Percentiles rank a stretch among this genome's conserved stretches.
phyloP scores from a whole-genome alignment of 1,140 invertebrate genomes.

The Drosophila jambulina region DNA sequence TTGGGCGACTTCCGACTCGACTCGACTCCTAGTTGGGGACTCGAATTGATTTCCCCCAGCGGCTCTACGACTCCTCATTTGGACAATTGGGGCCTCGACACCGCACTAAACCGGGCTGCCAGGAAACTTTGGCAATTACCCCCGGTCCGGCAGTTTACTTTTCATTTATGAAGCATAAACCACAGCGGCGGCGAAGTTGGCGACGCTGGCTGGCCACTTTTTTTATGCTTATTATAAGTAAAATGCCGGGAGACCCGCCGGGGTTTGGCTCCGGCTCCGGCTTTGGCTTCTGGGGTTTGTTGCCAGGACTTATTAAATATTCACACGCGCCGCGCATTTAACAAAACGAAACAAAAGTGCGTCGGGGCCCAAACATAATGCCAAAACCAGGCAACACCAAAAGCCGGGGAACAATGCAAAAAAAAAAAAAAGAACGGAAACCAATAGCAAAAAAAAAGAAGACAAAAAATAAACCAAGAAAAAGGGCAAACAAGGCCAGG shows the following conservation, averaged over 20 bases:
- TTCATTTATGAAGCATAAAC: conserved; percentile 72
- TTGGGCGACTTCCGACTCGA: conserved; percentile 57
- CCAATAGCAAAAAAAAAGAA: conserved; percentile 23
- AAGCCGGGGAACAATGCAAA: conserved; percentile 23
- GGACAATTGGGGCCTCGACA: conserved; percentile 45
- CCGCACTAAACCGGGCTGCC: conserved; percentile 66
- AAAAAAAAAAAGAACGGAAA: conserved; percentile 12
- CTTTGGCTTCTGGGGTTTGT: conserved; percentile 19
- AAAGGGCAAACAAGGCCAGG: conserved; percentile 69
- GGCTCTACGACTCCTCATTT: conserved; percentile 50
- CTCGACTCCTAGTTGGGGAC: conserved; percentile 12
- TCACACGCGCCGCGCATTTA: conserved; percentile 84
- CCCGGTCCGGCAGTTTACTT: conserved; percentile 74
- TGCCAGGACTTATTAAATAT: conserved; percentile 81
- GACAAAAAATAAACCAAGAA: conserved; percentile 40
- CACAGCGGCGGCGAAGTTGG: conserved; percentile 58
- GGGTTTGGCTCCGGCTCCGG: conserved; percentile 6
- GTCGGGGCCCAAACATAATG: conserved; percentile 54
- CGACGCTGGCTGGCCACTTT: conserved; percentile 70
- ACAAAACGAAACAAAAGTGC: conserved; percentile 72
- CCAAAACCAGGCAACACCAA: conserved; percentile 47
- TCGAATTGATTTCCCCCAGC: conserved; percentile 80
- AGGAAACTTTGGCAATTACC: conserved; percentile 80
- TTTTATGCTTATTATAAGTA: conserved; percentile 82
- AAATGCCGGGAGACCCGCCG: conserved; percentile 54